Conservation (phyloP, 2,888 invertebrate species). For the Drosophila mimica region DNA sequence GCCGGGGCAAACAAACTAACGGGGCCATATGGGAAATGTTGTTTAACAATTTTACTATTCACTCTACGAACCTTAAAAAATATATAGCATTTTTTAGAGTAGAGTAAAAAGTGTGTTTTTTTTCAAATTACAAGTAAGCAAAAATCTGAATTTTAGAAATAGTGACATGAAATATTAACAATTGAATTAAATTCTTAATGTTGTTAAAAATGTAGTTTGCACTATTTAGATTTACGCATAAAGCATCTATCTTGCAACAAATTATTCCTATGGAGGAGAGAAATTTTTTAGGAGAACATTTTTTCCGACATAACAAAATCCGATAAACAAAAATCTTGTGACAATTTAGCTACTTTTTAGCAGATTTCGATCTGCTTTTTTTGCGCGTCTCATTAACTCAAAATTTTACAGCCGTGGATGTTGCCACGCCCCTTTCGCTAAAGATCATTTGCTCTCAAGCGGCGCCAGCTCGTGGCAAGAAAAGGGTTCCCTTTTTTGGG, state of each 20-base stretch:
- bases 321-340: neutral
- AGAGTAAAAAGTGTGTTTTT: neutral
- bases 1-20: conserved; percentile 57
- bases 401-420: neutral
- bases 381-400: neutral
- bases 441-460: neutral
- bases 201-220: too few relatives aligned
- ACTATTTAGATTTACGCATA: too few relatives aligned
- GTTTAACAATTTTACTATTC: neutral
- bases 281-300: neutral
- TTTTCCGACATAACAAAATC: fast-evolving
- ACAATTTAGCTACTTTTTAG: neutral
- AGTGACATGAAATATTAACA: neutral
- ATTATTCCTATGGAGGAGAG: too few relatives aligned
- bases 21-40: conserved; percentile 19
- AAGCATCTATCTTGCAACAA: too few relatives aligned
- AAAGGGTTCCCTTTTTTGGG: conserved; percentile 50
- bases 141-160: neutral
- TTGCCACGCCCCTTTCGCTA: neutral
- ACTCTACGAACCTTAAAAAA: neutral
- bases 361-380: neutral
- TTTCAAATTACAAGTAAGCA: neutral
- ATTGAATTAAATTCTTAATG: neutral
- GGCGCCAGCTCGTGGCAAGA: conserved; percentile 55
- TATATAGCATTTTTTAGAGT: neutral